Percentiles rank a stretch among this genome's conserved stretches.
Conservation (phyloP, 2,888 invertebrate species). For the Encarsia formosa region DNA sequence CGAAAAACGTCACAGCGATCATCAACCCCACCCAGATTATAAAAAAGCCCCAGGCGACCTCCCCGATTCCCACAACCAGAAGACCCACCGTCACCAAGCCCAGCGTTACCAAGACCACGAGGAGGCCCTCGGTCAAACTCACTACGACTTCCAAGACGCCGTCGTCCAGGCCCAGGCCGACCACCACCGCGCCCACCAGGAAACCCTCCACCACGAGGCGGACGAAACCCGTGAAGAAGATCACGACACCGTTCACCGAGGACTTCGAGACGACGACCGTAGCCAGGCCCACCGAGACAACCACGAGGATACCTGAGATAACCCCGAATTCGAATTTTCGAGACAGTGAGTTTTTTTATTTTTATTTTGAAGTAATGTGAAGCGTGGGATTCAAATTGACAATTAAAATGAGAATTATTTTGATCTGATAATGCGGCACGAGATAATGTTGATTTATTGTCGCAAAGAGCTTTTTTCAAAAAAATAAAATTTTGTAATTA, state of each 20-base stretch:
- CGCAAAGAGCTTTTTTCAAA: too few species aligned
- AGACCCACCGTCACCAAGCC: conserved; percentile 38
- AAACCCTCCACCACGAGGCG: conserved; percentile 38
- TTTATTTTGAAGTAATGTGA: too few species aligned
- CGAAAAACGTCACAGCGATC: conserved; percentile 39
- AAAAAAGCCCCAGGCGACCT: conserved; percentile 36
- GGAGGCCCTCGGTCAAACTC: conserved; percentile 33
- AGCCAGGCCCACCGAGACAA: conserved; percentile 19
- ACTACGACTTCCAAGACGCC: conserved; percentile 40
- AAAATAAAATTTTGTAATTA: too few species aligned
- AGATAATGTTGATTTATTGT: too few species aligned
- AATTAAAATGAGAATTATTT: too few species aligned
- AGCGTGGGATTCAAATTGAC: too few species aligned
- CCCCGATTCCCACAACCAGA: background rate
- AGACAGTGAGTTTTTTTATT: conserved; percentile 39
- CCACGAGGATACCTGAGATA: conserved; percentile 16
- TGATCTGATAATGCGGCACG: too few species aligned
- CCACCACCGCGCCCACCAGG: conserved; percentile 34
- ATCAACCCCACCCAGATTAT: too few species aligned
- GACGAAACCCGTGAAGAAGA: conserved; percentile 51
- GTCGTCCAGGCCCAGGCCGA: conserved; percentile 32
- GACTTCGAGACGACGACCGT: conserved; percentile 39
- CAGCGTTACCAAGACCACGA: conserved; percentile 25
- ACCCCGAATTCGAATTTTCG: conserved; percentile 36
- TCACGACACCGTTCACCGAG: conserved; percentile 34